These are phyloP conservation scores for Andrena cerasifolii DNA, from an alignment of 1,140 invertebrate genomes.

Conservation along the genomic window DNA sequence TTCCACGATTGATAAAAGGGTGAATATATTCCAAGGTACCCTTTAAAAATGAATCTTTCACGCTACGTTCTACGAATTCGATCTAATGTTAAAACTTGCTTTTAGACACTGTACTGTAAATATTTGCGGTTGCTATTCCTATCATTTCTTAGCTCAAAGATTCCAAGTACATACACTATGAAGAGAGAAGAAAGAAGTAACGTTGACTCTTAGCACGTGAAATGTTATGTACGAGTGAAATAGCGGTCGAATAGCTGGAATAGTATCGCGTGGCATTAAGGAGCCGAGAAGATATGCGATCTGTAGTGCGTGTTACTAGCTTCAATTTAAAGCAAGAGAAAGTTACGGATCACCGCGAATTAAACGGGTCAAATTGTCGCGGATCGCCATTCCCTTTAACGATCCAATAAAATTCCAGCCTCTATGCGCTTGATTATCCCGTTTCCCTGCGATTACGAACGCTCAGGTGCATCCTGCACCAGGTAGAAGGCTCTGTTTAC, in stretches of 20 bases:
- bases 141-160: too few species aligned
- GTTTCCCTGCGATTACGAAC: slow-evolving; percentile 18
- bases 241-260: slow-evolving; percentile 5
- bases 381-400: slow-evolving; percentile 36
- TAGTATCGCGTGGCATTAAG: slow-evolving; percentile 13
- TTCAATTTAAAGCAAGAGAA: slow-evolving; percentile 43
- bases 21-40: too few species aligned
- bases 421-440: background rate
- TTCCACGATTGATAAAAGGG: too few species aligned
- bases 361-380: slow-evolving; percentile 45
- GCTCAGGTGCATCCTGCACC: background rate
- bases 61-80: too few species aligned
- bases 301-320: background rate
- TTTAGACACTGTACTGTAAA: too few species aligned
- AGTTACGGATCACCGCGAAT: slow-evolving; percentile 35
- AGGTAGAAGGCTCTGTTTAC: slow-evolving; percentile 23
- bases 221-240: background rate
- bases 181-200: too few species aligned
- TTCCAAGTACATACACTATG: too few species aligned
- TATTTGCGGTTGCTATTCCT: too few species aligned
- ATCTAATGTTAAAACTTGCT: too few species aligned
- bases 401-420: slow-evolving; percentile 28
- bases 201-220: too few species aligned
- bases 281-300: slow-evolving; percentile 11
- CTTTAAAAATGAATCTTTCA: too few species aligned